Evolutionary conservation across 30 jellyfish, hydroid and myxozoan genomes (phyloP), one percentile per base, ranked within the genome.

Genomic region (Catostylus mosaicus): DNA sequence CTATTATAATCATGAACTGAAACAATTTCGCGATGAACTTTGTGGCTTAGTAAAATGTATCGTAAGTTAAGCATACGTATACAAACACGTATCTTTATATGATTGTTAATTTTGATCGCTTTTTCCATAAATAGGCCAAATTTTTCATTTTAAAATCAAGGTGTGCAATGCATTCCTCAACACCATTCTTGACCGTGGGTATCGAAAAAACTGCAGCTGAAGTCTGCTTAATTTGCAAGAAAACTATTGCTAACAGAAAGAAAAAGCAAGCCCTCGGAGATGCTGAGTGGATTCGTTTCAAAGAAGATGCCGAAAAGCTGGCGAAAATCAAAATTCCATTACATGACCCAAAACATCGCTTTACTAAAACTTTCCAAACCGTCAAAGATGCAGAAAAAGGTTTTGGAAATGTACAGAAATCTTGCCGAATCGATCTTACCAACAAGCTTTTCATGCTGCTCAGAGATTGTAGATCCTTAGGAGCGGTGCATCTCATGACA

Each of bases 401-500:
- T 14, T 5, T 64, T 31, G 76, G 51, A 27, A 11, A 32, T 11
- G 45, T 27, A 16, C 48, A 27, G 3, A 11, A 22, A 3, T 8
- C 11, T 64, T 24, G 22, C 48, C 26, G 50, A 64, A 48, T 31
- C 76, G 48, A 23, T 6, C 23, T 10, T 7, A 8, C 23, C 23
- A 10, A 24, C 19, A n/a, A 64, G 7, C 18, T 9, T 7, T 6
- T 30, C 19, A 30, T 30, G 63, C 62, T 4, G 24, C 27, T 47
- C 80, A 29, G n/a, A 67, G 62, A 30, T 67, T 32, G 38, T 63
- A 32, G 18, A 14, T 67, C 34, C 63, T 36, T 10, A 63, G 11
- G 34, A 67, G 61, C 35, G 62, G 48, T 48, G 66, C 33, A 11
- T 52, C 82, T 24, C 30, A 20, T 77, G 88, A 77, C 34, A 27